A percentile compares a stretch with the other conserved stretches of the same genome.
Evolutionary conservation across 2,797 vertebrate species (phyloP).

Genomic region (Lates japonicus): DNA sequence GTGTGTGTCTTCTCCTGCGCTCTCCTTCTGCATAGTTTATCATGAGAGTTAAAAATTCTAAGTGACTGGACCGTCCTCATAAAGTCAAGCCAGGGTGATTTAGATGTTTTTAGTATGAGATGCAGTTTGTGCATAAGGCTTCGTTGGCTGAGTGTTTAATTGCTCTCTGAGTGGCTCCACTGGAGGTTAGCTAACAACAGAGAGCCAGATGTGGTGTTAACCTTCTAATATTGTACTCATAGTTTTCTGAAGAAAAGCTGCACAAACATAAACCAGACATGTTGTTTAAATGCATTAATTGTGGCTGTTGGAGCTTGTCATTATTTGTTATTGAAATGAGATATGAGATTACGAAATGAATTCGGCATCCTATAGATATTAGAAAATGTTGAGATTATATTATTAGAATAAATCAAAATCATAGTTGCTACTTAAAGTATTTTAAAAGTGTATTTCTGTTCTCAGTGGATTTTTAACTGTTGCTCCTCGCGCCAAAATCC

Average conservation of each 20-base stretch:
- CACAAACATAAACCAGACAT: not conserved
- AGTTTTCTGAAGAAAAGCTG: constrained; percentile 28
- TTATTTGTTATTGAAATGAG: not conserved
- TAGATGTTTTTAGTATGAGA: constrained; percentile 60
- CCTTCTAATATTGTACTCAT: not conserved
- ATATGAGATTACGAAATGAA: not conserved
- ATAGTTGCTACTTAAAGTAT: not conserved
- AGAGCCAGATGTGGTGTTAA: constrained; percentile 38
- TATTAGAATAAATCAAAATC: not conserved
- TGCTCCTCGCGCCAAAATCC: constrained; percentile 43
- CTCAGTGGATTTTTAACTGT: not conserved
- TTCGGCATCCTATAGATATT: not conserved
- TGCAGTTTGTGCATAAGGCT: constrained; percentile 67
- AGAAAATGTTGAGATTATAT: not conserved
- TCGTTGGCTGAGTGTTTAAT: constrained; percentile 39
- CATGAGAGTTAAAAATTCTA: constrained; percentile 34
- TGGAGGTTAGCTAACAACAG: constrained; percentile 51
- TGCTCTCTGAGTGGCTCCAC: constrained; percentile 64
- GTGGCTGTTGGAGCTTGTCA: not conserved
- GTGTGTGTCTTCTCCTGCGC: constrained; percentile 16
- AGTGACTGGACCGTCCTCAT: constrained; percentile 55
- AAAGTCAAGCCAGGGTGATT: constrained; percentile 62
- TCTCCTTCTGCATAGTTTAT: constrained; percentile 63
- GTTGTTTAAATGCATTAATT: constrained; percentile 31
- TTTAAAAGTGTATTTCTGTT: not conserved